A percentile compares a stretch with the other conserved stretches of the same genome.
Evolutionary conservation across 2,113 vertebrate species (phyloP).

Genomic region (Platichthys flesus): DNA sequence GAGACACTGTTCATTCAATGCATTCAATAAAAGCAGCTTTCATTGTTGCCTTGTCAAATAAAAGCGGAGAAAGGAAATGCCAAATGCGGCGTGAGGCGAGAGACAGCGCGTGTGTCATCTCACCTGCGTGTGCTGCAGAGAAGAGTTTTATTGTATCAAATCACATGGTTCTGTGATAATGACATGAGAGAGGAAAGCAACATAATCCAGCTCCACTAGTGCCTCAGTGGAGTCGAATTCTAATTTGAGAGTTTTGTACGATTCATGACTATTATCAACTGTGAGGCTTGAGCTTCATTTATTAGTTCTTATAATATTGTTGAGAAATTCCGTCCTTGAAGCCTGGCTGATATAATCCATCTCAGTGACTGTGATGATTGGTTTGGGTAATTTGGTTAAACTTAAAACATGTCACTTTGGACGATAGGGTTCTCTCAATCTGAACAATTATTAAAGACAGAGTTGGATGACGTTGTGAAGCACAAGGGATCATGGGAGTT

Average conservation of each 20-base stretch:
- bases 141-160: constrained; percentile 43
- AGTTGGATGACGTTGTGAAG: neutral
- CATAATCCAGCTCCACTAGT: neutral
- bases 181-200: constrained; percentile 37
- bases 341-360: constrained; percentile 30
- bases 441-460: neutral
- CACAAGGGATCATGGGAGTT: neutral
- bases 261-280: constrained; percentile 61
- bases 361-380: constrained; percentile 31
- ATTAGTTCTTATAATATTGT: constrained; percentile 35
- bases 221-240: constrained; percentile 55
- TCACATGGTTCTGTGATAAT: constrained; percentile 40
- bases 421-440: neutral
- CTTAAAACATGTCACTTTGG: neutral
- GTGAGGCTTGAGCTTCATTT: constrained; percentile 11
- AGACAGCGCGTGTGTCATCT: constrained; percentile 31
- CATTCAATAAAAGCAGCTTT: constrained; percentile 40
- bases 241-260: constrained; percentile 53
- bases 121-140: constrained; percentile 25
- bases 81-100: constrained; percentile 8
- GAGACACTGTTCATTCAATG: constrained; percentile 37
- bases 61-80: constrained; percentile 5
- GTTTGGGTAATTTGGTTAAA: constrained; percentile 24
- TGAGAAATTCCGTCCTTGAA: constrained; percentile 32
- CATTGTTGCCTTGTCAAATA: constrained; percentile 37